Conservation (phyloP, 2,888 invertebrate species). For the Tineola bisselliella region DNA sequence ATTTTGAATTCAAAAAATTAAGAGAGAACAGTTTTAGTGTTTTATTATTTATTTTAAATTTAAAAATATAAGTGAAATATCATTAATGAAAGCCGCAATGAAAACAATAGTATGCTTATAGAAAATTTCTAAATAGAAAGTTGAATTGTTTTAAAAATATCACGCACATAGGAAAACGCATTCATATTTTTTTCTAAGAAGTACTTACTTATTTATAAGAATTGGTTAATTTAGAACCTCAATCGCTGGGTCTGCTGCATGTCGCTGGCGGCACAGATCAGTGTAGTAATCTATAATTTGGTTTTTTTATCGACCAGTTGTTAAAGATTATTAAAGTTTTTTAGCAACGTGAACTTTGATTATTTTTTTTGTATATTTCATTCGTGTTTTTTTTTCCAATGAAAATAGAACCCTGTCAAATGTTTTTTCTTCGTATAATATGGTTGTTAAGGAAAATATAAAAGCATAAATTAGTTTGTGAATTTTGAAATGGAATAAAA, state of each 20-base stretch:
- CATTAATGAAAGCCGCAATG: too few relatives aligned
- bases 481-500: background rate
- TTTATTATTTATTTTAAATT: too few relatives aligned
- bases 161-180: too few relatives aligned
- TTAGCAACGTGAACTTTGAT: background rate
- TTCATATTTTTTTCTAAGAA: too few relatives aligned
- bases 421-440: too few relatives aligned
- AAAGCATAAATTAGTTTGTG: background rate
- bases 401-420: background rate
- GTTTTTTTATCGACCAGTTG: background rate
- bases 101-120: too few relatives aligned
- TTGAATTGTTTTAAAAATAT: too few relatives aligned
- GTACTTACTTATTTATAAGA: too few relatives aligned
- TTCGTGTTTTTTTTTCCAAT: background rate
- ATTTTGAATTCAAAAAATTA: background rate
- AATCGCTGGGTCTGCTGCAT: background rate
- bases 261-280: slow-evolving; percentile 31
- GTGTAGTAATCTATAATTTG: slow-evolving; percentile 23
- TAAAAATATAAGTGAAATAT: too few relatives aligned
- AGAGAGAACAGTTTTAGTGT: background rate
- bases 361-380: background rate
- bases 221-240: background rate
- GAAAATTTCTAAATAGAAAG: too few relatives aligned
- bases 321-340: background rate
- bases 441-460: background rate